These are phyloP conservation scores for Spodoptera picta DNA, from an alignment of 2,888 invertebrate species.

Conservation along the genomic window DNA sequence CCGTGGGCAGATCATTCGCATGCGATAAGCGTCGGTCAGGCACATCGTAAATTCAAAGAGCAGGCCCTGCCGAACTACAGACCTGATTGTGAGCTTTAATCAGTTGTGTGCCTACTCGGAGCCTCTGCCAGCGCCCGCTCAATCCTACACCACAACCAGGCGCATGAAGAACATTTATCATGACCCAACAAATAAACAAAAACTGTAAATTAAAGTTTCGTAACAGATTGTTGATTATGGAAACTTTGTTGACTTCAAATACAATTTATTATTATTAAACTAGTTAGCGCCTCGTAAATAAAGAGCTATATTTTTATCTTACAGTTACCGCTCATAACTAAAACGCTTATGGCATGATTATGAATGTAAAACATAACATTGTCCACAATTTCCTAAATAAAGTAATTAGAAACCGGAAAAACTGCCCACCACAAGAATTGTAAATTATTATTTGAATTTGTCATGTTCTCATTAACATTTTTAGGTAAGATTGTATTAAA, in stretches of 20 bases:
- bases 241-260: slow-evolving; percentile 30
- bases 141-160: slow-evolving; percentile 43
- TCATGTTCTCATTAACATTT: slow-evolving; percentile 18
- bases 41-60: slow-evolving; percentile 89
- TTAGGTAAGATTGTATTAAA: slow-evolving; percentile 13
- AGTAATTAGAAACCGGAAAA: slow-evolving; percentile 38
- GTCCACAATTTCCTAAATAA: slow-evolving; percentile 37
- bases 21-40: slow-evolving; percentile 88
- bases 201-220: slow-evolving; percentile 24
- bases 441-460: slow-evolving; percentile 38
- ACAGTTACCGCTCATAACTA: slow-evolving; percentile 31
- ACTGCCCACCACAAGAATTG: slow-evolving; percentile 23
- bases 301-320: slow-evolving; percentile 34
- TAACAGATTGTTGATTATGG: slow-evolving; percentile 34
- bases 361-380: slow-evolving; percentile 35
- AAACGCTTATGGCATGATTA: slow-evolving; percentile 36
- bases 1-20: slow-evolving; percentile 88
- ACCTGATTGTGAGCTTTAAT: slow-evolving; percentile 87
- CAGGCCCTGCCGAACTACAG: slow-evolving; percentile 86
- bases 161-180: slow-evolving; percentile 17
- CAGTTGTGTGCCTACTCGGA: slow-evolving; percentile 77
- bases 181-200: slow-evolving; percentile 17
- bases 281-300: slow-evolving; percentile 48
- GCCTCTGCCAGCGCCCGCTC: slow-evolving; percentile 45
- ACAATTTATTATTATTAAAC: slow-evolving; percentile 41